Evolutionary conservation across 1,140 invertebrate genomes (phyloP).

Genomic region (Galendromus occidentalis): DNA sequence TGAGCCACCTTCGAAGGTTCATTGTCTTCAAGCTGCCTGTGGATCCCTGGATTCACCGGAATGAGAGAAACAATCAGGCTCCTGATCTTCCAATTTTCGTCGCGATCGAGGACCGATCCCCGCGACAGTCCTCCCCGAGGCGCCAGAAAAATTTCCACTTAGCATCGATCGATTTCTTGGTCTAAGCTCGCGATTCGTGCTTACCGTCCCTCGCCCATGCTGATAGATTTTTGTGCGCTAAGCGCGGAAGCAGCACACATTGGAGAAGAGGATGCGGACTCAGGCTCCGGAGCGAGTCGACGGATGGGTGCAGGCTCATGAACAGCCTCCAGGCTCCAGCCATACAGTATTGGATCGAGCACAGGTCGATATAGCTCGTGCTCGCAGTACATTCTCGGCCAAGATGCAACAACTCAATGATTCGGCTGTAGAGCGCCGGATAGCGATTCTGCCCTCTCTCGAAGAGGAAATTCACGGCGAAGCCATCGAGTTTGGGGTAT

Average conservation of each 20-base stretch:
- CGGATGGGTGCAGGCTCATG: constrained; percentile 61
- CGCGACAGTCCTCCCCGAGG: too few relatives aligned
- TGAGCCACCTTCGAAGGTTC: background rate
- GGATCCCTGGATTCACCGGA: too few relatives aligned
- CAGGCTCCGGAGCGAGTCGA: constrained; percentile 58
- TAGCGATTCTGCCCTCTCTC: background rate
- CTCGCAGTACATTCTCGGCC: constrained; percentile 36
- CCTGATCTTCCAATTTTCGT: too few relatives aligned
- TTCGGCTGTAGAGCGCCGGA: constrained; percentile 14
- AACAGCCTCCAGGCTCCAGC: constrained; percentile 59
- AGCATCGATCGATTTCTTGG: too few relatives aligned
- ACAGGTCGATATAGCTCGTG: constrained; percentile 37
- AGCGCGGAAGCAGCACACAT: constrained; percentile 48
- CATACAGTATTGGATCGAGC: constrained; percentile 76
- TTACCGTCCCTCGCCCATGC: constrained; percentile 37
- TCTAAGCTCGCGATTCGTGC: background rate
- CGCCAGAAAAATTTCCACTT: too few relatives aligned
- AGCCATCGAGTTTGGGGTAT: constrained; percentile 67
- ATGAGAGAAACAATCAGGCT: too few relatives aligned
- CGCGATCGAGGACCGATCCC: too few relatives aligned
- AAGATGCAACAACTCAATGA: constrained; percentile 44
- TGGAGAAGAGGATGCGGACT: constrained; percentile 43
- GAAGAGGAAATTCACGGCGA: constrained; percentile 29
- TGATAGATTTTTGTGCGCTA: constrained; percentile 47
- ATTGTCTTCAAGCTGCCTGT: too few relatives aligned